A percentile compares a stretch with the other conserved stretches of the same genome.
phyloP scores from a whole-genome alignment of 2,113 vertebrate genomes.

The Probosciger aterrimus region DNA sequence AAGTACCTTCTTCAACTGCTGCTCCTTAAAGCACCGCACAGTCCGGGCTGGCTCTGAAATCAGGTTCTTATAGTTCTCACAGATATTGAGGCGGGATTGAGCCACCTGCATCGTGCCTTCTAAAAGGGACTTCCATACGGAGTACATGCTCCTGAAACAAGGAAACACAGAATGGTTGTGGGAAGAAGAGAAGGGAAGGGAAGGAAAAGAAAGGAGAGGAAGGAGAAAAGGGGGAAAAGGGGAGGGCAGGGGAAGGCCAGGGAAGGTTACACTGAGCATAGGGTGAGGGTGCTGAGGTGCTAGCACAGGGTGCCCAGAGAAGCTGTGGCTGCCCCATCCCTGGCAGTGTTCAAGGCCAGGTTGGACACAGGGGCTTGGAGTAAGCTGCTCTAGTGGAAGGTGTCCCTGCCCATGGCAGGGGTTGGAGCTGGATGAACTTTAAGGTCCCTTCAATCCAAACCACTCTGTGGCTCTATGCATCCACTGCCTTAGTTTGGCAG shows the following conservation, averaged over 20 bases:
- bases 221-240: not conserved
- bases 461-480: not conserved
- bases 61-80: constrained; percentile 94
- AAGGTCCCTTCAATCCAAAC: not conserved
- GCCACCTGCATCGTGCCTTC: constrained; percentile 95
- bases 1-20: constrained; percentile 93
- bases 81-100: constrained; percentile 93
- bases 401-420: rapidly evolving
- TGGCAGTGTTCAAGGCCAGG: not conserved
- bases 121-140: constrained; percentile 93
- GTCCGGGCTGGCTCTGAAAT: constrained; percentile 93
- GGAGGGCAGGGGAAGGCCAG: not conserved
- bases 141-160: constrained; percentile 88
- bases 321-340: not conserved
- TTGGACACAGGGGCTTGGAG: not conserved
- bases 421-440: not conserved
- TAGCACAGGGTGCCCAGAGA: not conserved
- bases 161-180: not conserved
- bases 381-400: not conserved
- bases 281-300: not conserved
- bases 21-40: constrained; percentile 93
- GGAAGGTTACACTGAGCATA: not conserved
- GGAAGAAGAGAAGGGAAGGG: not conserved
- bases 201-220: not conserved
- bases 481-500: not conserved